Evolutionary conservation across 1,140 invertebrate species (phyloP), one percentile per base, ranked within the genome.

Genomic region (Octopus sinensis): DNA sequence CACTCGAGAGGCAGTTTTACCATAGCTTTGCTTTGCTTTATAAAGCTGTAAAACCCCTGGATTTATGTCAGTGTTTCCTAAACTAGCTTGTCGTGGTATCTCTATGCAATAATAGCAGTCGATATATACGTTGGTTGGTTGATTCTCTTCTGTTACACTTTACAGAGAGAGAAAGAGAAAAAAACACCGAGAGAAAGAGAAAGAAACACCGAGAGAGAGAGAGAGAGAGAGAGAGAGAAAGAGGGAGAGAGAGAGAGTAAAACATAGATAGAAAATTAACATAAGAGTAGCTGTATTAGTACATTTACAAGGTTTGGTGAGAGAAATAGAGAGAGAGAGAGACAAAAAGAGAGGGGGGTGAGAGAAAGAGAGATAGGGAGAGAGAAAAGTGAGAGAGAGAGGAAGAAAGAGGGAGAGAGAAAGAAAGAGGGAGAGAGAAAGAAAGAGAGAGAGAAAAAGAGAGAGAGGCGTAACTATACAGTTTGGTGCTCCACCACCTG

Each of bases 341-440:
- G 4, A 13, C 5, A 13, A 5, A 71, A 71, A 13, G 13, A 23
- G 13, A 13, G 30, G 12, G 30, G 12, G 13, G 68, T n/a, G 68
- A 71, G 68, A 71, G 68, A 71, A 23, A 71, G 68, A 71, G 68
- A 71, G 68, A 71, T 5, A 71, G 68, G 30, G 68, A 71, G 68
- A 71, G 68, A 71, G 68, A 13, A 71, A 13, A 71, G 68, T n/a
- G 68, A 71, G 68, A 71, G 68, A 71, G 13, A 71, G 68, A 71
- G 30, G 30, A 5, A 71, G 12, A 13, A 71, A 5, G 12, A 71
- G 56, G 13, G 12, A 71, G 68, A 71, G 30, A 71, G 68, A 71
- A 23, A 71, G 68, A 71, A 71, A 71, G 68, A 13, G 30, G 13
- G 12, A 13, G 68, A 71, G 68, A 71, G 12, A 71, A 23, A 13